These are phyloP conservation scores for Eleutherodactylus coqui DNA, from an alignment of 2,797 vertebrate species.

Conservation along the genomic window DNA sequence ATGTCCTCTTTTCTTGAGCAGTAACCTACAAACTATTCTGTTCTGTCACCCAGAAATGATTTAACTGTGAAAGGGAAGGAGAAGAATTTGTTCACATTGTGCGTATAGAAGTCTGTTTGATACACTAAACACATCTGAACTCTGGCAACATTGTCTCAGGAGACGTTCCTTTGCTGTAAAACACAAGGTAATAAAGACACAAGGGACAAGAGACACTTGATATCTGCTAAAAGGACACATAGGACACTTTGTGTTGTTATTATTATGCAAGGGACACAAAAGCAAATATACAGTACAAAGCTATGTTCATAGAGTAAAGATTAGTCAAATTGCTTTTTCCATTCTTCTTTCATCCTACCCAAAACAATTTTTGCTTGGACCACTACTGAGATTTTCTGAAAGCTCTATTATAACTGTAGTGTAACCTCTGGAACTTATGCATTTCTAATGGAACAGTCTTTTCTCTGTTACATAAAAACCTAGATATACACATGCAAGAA, in stretches of 20 bases:
- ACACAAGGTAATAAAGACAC: slow-evolving; percentile 45
- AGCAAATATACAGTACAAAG: slow-evolving; percentile 31
- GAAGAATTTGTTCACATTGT: not conserved
- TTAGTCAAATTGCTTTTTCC: slow-evolving; percentile 38
- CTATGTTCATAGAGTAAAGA: slow-evolving; percentile 31
- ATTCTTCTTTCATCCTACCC: slow-evolving; percentile 27
- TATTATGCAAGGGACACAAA: slow-evolving; percentile 3
- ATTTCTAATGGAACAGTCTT: slow-evolving; percentile 39
- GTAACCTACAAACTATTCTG: not conserved
- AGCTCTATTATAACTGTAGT: slow-evolving; percentile 39
- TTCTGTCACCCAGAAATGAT: not conserved
- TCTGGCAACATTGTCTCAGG: not conserved
- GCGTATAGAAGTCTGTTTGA: not conserved
- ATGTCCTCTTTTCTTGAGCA: not conserved
- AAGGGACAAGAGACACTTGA: not conserved
- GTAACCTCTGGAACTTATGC: slow-evolving; percentile 28
- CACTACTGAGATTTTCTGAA: slow-evolving; percentile 38
- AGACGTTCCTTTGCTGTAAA: slow-evolving; percentile 43
- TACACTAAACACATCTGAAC: slow-evolving; percentile 43
- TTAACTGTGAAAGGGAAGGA: not conserved
- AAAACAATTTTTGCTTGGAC: slow-evolving; percentile 33
- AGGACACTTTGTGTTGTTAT: not conserved
- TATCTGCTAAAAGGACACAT: slow-evolving; percentile 16
- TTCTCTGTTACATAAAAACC: slow-evolving; percentile 8
- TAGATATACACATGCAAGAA: not conserved